These are phyloP conservation scores for Carabus problematicus DNA, from an alignment of 2,888 invertebrate genomes.

Conservation along the genomic window DNA sequence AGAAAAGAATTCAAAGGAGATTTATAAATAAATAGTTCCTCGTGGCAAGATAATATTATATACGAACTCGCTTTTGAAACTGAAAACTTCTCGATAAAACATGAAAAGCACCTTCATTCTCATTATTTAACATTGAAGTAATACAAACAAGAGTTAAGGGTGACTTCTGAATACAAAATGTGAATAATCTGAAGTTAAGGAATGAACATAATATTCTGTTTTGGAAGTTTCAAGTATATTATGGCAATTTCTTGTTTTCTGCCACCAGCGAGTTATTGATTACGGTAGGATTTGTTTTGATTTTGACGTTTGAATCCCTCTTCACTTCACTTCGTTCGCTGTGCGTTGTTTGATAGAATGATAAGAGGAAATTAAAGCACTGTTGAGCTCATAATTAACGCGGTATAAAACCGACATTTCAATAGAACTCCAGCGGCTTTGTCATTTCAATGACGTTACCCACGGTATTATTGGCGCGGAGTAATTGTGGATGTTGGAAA, in stretches of 20 bases:
- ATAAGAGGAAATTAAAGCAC: constrained; percentile 16
- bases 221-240: constrained; percentile 24
- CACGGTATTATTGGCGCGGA: background rate
- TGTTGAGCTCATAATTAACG: constrained; percentile 20
- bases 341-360: constrained; percentile 31
- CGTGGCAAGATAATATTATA: no score
- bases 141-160: no score
- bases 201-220: background rate
- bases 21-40: no score
- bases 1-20: no score
- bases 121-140: no score
- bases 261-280: constrained; percentile 37
- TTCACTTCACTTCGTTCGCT: background rate
- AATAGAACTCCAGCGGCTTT: background rate
- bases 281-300: constrained; percentile 36
- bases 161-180: no score
- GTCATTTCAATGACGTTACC: background rate
- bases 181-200: no score
- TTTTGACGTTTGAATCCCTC: constrained; percentile 27
- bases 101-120: no score
- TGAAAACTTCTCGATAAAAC: no score
- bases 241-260: constrained; percentile 39
- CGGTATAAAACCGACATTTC: background rate
- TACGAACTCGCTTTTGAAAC: no score
- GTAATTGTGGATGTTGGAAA: no score